Evolutionary conservation across 2,797 vertebrate species (phyloP).

Genomic region (Lophotriccus pileatus): DNA sequence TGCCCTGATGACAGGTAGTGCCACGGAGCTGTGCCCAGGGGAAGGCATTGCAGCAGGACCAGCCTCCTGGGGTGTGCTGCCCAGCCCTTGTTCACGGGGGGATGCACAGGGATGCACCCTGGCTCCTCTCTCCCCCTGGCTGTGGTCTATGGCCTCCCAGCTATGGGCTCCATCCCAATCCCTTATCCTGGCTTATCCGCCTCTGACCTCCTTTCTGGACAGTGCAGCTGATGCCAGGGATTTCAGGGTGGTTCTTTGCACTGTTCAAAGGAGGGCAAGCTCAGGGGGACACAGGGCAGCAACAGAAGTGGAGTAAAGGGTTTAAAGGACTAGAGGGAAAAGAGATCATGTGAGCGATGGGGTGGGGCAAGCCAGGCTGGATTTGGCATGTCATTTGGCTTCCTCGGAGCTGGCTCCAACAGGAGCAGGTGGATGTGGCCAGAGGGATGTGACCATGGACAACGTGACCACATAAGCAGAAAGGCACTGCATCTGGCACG

Average conservation of each 20-base stretch:
- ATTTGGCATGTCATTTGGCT: not conserved
- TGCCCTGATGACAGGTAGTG: not conserved
- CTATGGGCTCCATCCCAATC: conserved; percentile 17
- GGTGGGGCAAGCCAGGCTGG: not conserved
- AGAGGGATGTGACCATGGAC: not conserved
- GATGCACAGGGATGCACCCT: not conserved
- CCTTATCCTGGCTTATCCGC: conserved; percentile 61
- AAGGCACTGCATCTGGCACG: not conserved
- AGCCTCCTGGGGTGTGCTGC: not conserved
- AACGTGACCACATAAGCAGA: not conserved
- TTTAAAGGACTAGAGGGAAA: not conserved
- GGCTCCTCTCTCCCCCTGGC: not conserved
- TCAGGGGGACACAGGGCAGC: not conserved
- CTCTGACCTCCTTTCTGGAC: conserved; percentile 59
- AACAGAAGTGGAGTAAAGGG: not conserved
- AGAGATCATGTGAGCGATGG: not conserved
- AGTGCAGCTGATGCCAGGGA: not conserved
- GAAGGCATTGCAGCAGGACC: not conserved
- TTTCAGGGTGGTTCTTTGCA: not conserved
- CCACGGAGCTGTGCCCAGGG: not conserved
- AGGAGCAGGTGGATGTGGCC: not conserved
- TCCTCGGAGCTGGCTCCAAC: not conserved
- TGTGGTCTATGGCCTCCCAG: not conserved
- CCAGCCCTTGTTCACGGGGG: not conserved
- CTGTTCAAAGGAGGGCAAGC: not conserved